Percentiles rank a stretch among this genome's conserved stretches.
phyloP scores from a whole-genome alignment of 2,888 invertebrate genomes.

The Lacanobia wlatinum region DNA sequence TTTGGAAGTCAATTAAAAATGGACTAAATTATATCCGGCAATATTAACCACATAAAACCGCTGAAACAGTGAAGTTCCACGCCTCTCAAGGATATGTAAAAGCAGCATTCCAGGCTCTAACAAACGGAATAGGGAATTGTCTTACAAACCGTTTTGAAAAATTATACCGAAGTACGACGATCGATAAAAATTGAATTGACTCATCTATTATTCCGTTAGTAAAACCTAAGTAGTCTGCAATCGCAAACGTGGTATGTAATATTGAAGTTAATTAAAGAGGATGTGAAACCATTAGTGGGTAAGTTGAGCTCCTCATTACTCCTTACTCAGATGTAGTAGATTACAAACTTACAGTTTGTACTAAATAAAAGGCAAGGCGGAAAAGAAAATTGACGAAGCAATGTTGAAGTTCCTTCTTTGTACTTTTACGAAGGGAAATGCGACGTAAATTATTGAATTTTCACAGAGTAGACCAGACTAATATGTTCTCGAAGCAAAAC shows the following conservation, averaged over 20 bases:
- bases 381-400: conserved; percentile 30
- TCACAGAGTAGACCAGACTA: neutral
- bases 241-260: neutral
- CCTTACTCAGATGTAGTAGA: conserved; percentile 4
- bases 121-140: no score
- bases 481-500: no score
- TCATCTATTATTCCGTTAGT: neutral
- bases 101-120: no score
- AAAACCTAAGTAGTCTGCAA: neutral
- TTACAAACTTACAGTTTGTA: conserved; percentile 28
- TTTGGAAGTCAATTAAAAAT: no score
- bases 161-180: neutral
- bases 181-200: neutral
- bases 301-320: conserved; percentile 29
- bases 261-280: conserved; percentile 39
- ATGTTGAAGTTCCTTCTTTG: conserved; percentile 10
- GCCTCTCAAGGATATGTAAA: no score
- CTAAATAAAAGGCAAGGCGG: conserved; percentile 7
- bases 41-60: no score
- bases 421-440: conserved; percentile 16
- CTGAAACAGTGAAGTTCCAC: no score
- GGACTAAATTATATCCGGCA: no score
- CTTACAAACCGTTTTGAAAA: no score
- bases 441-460: conserved; percentile 23
- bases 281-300: neutral